Conservation (phyloP, 2,113 vertebrate genomes). For the Daphoenositta chrysoptera region DNA sequence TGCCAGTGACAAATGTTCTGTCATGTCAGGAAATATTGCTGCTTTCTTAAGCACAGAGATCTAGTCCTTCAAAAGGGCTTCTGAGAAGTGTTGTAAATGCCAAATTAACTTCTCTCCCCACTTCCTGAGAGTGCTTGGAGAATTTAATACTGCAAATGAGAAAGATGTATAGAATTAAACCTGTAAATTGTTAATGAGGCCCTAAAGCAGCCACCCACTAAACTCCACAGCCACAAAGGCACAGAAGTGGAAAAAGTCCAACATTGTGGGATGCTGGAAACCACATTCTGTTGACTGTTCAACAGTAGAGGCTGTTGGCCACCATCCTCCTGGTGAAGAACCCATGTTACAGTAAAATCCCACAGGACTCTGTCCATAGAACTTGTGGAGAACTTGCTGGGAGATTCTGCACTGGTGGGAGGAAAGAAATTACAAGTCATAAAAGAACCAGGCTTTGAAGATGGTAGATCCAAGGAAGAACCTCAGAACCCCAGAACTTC, state of each 20-base stretch:
- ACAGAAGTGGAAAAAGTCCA: background rate
- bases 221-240: background rate
- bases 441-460: background rate
- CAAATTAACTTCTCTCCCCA: background rate
- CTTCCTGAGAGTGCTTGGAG: background rate
- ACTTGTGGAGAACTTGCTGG: background rate
- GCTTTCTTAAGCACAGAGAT: background rate
- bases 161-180: conserved; percentile 43
- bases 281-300: background rate
- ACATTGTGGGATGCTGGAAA: background rate
- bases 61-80: background rate
- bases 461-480: background rate
- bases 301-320: background rate
- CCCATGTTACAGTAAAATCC: background rate
- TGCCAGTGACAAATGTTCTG: background rate
- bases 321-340: background rate
- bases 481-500: background rate
- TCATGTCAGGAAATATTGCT: background rate
- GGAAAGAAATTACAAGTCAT: background rate
- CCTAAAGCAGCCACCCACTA: conserved; percentile 33
- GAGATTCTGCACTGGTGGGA: background rate
- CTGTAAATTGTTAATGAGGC: conserved; percentile 28
- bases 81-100: background rate
- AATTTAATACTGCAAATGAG: conserved; percentile 36
- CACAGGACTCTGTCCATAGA: background rate